Evolutionary conservation across 64 coral and sea anemone genomes (phyloP), one percentile per base, ranked within the genome.

Genomic region (Stichodactyla helianthus): DNA sequence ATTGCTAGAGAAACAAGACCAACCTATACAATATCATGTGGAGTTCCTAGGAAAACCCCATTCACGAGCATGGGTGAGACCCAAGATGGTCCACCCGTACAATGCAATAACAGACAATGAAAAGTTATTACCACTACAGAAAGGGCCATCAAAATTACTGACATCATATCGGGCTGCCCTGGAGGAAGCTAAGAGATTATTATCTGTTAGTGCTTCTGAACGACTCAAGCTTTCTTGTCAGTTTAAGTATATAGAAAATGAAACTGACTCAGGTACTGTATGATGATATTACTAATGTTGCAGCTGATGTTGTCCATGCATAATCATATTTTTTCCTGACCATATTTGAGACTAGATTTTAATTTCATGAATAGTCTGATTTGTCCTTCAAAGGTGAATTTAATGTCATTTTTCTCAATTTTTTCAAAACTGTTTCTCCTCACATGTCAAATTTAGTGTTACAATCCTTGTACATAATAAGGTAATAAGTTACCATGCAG

Each of bases 1-100:
- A 3, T 78, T 92, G 61, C 78, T 92, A 82, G 85, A 88, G 31
- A 94, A 95, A 78, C 90, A 95, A 83, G 85, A 95, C 28, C 90
- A 95, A 83, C 82, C 90, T 23, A 92, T 89, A 50, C 93, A 95
- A 65, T 95, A 95, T 56, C 93, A 95, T 56, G 93, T 95, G 27
- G 93, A 95, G 67, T 95, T 95, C 77, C 71, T 95, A 5, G 93
- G 93, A 10, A 86, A 81, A 53, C 93, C 89, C 51, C 93, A 86
- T 77, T 95, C 93, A 25, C 86, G 91, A 71, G 93, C 93, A 7
- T 95, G 93, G 93, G 86, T 95, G 22, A 57, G 83, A 35, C 93
- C 90, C 51, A 74, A 83, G 58, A 86, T 85, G 8, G 93, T 95
- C 6, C 90, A 95, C 20, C 93, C 93, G 25, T 89, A 91, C 17